Evolutionary conservation across 92 coral and sea anemone genomes (phyloP).

Genomic region (Parazoanthus swiftii): DNA sequence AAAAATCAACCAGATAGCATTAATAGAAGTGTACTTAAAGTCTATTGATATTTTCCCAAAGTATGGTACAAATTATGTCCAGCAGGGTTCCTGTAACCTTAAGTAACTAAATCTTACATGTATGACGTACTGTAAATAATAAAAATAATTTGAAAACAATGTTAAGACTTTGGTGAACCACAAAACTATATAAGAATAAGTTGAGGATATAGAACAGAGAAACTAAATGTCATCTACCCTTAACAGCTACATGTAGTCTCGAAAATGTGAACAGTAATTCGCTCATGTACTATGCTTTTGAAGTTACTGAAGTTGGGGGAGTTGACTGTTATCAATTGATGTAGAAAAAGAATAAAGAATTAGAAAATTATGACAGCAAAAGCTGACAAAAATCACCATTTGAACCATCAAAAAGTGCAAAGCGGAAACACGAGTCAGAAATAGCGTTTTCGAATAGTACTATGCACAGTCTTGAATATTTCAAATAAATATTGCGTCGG

Average conservation of each 20-base stretch:
- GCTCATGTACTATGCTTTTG: too few species aligned
- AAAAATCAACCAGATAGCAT: too few species aligned
- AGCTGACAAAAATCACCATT: neutral
- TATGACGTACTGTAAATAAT: too few species aligned
- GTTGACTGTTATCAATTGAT: too few species aligned
- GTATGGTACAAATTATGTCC: too few species aligned
- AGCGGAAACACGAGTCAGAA: neutral
- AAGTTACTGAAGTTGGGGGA: too few species aligned
- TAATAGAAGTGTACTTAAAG: too few species aligned
- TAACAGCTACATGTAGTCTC: neutral
- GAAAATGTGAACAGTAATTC: neutral
- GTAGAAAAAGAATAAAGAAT: neutral
- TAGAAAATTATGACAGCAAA: too few species aligned
- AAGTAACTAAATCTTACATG: too few species aligned
- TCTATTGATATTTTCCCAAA: too few species aligned
- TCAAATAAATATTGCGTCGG: neutral
- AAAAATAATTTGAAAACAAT: neutral
- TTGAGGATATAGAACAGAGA: neutral
- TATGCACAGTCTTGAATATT: neutral
- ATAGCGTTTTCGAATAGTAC: neutral
- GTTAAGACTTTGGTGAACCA: neutral
- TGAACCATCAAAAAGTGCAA: neutral
- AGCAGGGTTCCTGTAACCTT: too few species aligned
- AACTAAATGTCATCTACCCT: neutral
- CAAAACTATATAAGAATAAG: neutral